Percentiles rank a stretch among this genome's conserved stretches.
phyloP scores from a whole-genome alignment of 2,797 vertebrate species.

The Hafferia zeledoni region DNA sequence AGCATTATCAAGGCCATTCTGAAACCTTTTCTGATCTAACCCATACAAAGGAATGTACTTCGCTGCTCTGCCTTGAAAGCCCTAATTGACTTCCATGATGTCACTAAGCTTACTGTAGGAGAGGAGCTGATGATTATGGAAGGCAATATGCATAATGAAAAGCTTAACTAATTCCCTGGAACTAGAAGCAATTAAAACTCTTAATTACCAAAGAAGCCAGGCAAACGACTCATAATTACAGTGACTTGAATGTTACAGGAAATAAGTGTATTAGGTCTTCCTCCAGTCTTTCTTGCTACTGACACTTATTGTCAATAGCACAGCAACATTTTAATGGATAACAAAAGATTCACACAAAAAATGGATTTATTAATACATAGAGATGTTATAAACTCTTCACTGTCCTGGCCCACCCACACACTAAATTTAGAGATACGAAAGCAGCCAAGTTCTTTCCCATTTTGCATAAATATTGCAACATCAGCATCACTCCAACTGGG shows the following conservation, averaged over 20 bases:
- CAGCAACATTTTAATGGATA: conserved; percentile 44
- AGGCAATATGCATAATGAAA: conserved; percentile 68
- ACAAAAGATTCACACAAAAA: background rate
- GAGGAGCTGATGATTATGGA: conserved; percentile 63
- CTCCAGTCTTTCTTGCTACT: conserved; percentile 35
- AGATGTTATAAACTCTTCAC: background rate
- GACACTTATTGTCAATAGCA: conserved; percentile 29
- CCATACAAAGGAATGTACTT: conserved; percentile 69
- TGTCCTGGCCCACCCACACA: background rate
- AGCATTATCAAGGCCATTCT: conserved; percentile 50
- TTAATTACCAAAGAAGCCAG: conserved; percentile 77
- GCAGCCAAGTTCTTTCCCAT: conserved; percentile 32
- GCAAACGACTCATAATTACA: conserved; percentile 80
- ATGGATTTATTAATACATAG: conserved; percentile 42
- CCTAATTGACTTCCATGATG: conserved; percentile 79
- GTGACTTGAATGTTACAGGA: conserved; percentile 61
- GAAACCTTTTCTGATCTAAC: conserved; percentile 59
- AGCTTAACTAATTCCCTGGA: conserved; percentile 78
- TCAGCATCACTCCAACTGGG: conserved; percentile 36
- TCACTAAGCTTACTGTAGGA: conserved; percentile 67
- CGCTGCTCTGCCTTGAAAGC: conserved; percentile 62
- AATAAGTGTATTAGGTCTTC: conserved; percentile 59
- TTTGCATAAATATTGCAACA: conserved; percentile 7
- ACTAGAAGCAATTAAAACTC: conserved; percentile 79
- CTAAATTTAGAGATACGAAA: conserved; percentile 38